Percentiles rank a stretch among this genome's conserved stretches.
phyloP scores from a whole-genome alignment of 1,140 invertebrate genomes.

The Arctopsyche grandis region DNA sequence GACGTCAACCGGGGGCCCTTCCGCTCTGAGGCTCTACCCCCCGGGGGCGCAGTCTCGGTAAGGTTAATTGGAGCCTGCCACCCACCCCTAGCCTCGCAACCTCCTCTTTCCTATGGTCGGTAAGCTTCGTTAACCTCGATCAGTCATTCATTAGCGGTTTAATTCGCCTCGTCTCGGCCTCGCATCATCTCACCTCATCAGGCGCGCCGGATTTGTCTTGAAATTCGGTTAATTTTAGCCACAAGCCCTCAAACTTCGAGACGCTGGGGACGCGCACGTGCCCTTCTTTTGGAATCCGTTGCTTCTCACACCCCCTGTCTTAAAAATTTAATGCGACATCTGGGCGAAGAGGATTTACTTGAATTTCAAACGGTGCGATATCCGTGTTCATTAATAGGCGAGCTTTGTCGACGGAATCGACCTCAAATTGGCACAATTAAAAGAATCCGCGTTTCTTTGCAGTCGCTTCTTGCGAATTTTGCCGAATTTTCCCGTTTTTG shows the following conservation, averaged over 20 bases:
- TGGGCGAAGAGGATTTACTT: neutral
- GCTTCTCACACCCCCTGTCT: neutral
- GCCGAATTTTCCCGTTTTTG: too few relatives aligned
- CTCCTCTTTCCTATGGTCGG: neutral
- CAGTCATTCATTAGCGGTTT: slow-evolving; percentile 32
- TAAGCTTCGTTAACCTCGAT: slow-evolving; percentile 41
- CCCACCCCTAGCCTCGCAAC: neutral
- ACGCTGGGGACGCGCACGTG: neutral
- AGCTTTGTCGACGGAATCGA: neutral
- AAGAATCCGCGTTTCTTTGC: neutral
- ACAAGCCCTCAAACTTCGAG: neutral
- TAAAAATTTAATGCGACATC: neutral
- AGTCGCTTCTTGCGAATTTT: neutral
- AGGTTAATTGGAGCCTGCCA: neutral
- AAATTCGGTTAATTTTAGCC: neutral
- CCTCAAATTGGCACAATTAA: slow-evolving; percentile 1
- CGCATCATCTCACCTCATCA: too few relatives aligned
- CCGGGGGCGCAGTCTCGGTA: neutral
- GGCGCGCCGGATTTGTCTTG: too few relatives aligned
- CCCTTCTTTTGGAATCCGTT: neutral
- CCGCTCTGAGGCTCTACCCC: neutral
- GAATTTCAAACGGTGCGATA: neutral
- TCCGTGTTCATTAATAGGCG: neutral
- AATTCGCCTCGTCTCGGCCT: neutral
- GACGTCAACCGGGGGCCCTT: neutral